Conservation (phyloP, 2,113 vertebrate species). For the Stercorarius parasiticus region DNA sequence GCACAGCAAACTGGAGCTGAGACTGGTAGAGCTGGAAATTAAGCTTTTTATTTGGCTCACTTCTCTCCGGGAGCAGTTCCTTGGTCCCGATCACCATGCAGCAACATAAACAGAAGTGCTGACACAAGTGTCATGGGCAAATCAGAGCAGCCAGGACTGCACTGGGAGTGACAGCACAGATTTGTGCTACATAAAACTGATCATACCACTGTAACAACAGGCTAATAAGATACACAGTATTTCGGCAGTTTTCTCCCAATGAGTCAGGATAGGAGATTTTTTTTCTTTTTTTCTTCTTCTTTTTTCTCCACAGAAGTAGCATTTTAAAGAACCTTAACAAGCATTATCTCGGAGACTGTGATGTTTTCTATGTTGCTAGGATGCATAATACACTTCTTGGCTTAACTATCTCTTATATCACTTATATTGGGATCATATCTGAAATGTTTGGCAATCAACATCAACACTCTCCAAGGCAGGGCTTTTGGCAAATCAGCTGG, state of each 20-base stretch:
- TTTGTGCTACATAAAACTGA: not conserved
- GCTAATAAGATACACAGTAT: not conserved
- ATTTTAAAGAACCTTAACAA: not conserved
- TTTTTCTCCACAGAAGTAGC: not conserved
- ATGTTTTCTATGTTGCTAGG: not conserved
- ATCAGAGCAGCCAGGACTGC: not conserved
- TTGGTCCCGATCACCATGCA: not conserved
- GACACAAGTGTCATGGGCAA: not conserved
- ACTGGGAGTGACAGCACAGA: not conserved
- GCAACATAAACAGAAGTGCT: not conserved
- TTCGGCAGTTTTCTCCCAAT: not conserved
- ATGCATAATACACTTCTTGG: not conserved
- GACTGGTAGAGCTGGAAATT: not conserved
- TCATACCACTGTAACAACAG: not conserved
- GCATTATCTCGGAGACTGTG: not conserved
- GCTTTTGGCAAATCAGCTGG: not conserved
- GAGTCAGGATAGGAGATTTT: not conserved
- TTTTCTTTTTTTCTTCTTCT: not conserved
- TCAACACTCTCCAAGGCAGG: not conserved
- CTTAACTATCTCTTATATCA: not conserved
- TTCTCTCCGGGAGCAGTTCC: not conserved
- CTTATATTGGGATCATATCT: not conserved
- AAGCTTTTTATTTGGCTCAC: not conserved
- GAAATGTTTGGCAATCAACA: not conserved
- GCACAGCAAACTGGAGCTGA: not conserved